Evolutionary conservation across 2,113 vertebrate genomes (phyloP).

Genomic region (Heptranchias perlo): DNA sequence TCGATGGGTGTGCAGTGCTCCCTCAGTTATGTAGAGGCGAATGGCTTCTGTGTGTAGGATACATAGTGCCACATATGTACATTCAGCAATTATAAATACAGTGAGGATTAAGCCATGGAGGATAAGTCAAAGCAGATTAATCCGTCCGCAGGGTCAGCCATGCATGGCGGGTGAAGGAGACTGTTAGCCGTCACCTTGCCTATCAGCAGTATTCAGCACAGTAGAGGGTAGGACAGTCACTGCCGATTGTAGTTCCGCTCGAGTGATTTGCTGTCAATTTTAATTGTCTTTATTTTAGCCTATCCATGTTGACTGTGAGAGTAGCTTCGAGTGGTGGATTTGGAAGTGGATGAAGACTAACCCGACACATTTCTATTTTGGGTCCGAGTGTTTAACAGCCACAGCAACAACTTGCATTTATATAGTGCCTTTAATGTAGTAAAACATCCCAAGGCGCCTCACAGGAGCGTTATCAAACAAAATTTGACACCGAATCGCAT

Average conservation of each 20-base stretch:
- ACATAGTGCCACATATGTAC: background rate
- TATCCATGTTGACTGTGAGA: background rate
- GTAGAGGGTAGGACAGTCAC: background rate
- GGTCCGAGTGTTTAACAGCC: background rate
- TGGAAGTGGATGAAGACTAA: background rate
- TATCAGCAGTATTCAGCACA: background rate
- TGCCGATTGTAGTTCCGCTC: background rate
- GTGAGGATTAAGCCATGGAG: background rate
- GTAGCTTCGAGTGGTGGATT: background rate
- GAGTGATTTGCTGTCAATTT: background rate
- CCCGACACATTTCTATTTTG: background rate
- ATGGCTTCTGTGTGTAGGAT: background rate
- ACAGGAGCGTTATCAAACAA: too few species aligned
- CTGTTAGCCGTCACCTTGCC: background rate
- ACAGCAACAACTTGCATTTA: too few species aligned
- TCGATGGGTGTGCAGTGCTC: background rate
- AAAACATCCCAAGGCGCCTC: too few species aligned
- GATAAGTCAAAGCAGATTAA: constrained; percentile 11
- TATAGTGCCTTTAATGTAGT: too few species aligned
- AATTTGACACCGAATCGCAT: too few species aligned
- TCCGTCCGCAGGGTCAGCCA: background rate
- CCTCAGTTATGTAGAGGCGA: background rate
- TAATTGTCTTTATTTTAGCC: background rate
- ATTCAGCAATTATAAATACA: constrained; percentile 8
- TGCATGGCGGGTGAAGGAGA: background rate